A percentile compares a stretch with the other conserved stretches of the same genome.
Conservation (phyloP, 2,888 invertebrate species). For the Tipula unca region DNA sequence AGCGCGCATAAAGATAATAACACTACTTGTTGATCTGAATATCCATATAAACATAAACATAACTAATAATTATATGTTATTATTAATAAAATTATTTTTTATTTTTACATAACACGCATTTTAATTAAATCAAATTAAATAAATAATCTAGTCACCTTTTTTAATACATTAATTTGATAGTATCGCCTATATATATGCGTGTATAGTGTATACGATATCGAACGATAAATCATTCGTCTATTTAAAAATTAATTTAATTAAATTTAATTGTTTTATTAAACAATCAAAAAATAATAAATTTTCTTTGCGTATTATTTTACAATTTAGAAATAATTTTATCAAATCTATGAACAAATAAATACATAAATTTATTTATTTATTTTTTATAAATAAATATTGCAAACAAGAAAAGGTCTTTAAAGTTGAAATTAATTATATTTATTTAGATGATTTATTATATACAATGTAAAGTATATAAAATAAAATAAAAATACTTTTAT, state of each 20-base stretch:
- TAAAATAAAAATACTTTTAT: not conserved
- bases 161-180: not conserved
- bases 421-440: conserved; percentile 2
- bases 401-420: not conserved
- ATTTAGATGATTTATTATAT: not conserved
- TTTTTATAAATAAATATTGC: not conserved
- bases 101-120: not conserved
- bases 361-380: not conserved
- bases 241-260: not conserved
- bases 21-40: not conserved
- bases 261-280: not conserved
- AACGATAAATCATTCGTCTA: not conserved
- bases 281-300: not conserved
- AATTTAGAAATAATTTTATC: not conserved
- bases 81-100: not conserved
- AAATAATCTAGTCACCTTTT: not conserved
- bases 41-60: not conserved
- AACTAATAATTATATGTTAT: not conserved
- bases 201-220: not conserved
- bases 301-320: not conserved
- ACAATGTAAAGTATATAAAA: not conserved
- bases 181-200: not conserved
- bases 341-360: not conserved
- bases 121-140: not conserved
- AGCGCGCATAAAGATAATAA: not conserved